Percentiles rank a stretch among this genome's conserved stretches.
Evolutionary conservation across 1,140 invertebrate genomes (phyloP).

Genomic region (Brachionus rotundiformis): DNA sequence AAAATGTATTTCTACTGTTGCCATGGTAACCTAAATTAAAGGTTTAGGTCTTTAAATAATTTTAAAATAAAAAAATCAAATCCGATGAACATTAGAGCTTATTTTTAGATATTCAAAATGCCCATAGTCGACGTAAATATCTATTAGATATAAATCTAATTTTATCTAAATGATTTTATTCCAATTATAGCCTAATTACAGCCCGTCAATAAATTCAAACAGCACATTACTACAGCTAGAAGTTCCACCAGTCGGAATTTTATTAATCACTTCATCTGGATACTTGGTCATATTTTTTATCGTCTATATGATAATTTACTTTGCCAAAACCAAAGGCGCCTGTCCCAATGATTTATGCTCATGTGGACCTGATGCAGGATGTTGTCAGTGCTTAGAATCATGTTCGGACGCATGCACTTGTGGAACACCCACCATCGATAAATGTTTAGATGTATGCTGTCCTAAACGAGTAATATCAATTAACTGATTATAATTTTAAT

Average conservation of each 20-base stretch:
- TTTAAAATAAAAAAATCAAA: background rate
- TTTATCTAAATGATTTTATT: too few species aligned
- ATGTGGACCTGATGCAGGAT: slow-evolving; percentile 32
- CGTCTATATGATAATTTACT: slow-evolving; percentile 24
- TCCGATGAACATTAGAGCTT: background rate
- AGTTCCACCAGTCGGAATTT: slow-evolving; percentile 28
- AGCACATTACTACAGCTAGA: background rate
- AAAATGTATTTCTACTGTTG: background rate
- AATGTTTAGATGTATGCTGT: slow-evolving; percentile 39
- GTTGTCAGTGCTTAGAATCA: slow-evolving; percentile 44
- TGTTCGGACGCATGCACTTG: slow-evolving; percentile 46
- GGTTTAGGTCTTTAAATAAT: background rate
- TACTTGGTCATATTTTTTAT: slow-evolving; percentile 42
- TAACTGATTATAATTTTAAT: background rate
- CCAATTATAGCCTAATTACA: slow-evolving; percentile 11
- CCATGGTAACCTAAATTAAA: background rate
- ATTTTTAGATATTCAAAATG: slow-evolving; percentile 4
- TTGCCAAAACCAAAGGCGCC: slow-evolving; percentile 25
- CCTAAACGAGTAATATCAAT: slow-evolving; percentile 16
- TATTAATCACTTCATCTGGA: slow-evolving; percentile 30
- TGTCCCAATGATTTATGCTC: slow-evolving; percentile 42
- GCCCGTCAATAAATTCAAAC: slow-evolving; percentile 3
- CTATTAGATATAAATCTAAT: background rate
- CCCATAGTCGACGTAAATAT: background rate
- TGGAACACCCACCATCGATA: slow-evolving; percentile 38